Conservation (phyloP, 2,113 vertebrate species). For the Orthonyx spaldingii region DNA sequence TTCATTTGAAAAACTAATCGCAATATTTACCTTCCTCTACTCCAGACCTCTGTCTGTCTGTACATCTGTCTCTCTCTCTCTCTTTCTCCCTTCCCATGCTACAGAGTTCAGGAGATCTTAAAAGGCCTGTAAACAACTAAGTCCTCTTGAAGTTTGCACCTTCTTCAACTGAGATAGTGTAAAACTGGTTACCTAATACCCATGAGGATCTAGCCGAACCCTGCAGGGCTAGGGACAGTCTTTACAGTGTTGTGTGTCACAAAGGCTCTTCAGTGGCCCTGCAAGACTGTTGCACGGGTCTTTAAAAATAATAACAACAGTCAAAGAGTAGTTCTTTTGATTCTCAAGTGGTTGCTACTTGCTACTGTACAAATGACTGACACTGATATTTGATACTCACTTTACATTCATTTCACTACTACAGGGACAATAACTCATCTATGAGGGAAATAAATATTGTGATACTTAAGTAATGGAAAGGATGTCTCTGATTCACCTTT, state of each 20-base stretch:
- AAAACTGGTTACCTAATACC: not conserved
- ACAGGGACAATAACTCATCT: not conserved
- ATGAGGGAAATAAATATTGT: not conserved
- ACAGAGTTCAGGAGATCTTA: not conserved
- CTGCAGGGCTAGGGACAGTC: not conserved
- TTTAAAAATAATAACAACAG: not conserved
- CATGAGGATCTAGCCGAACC: not conserved
- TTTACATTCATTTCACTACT: not conserved
- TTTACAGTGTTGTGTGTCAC: not conserved
- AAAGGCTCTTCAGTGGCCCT: not conserved
- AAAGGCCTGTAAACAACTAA: not conserved
- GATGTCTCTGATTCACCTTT: not conserved
- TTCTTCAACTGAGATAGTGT: not conserved
- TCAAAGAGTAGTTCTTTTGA: not conserved
- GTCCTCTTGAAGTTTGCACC: fast-evolving
- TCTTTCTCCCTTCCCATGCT: not conserved
- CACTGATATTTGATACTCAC: not conserved
- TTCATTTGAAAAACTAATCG: not conserved
- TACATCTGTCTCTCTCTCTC: not conserved
- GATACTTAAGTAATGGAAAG: not conserved
- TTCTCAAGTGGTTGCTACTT: not conserved
- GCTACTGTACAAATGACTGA: not conserved
- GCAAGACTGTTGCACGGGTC: not conserved
- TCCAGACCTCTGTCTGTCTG: not conserved
- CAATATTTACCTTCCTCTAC: not conserved